phyloP scores from a whole-genome alignment of 2,797 vertebrate species.

The Varecia variegata region DNA sequence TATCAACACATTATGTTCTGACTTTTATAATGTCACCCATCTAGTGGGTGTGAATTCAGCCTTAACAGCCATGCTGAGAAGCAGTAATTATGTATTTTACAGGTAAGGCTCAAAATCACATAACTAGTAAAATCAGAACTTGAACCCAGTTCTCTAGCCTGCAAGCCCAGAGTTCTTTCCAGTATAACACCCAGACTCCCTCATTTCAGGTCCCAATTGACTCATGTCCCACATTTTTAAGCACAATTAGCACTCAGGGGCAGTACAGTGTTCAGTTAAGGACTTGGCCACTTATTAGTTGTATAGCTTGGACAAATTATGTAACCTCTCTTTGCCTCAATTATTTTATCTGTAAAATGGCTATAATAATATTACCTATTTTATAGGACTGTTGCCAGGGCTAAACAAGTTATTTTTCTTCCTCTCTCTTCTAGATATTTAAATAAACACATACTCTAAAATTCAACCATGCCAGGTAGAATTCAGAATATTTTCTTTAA shows the following conservation, averaged over 20 bases:
- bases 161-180: background rate
- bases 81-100: background rate
- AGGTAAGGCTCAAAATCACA: background rate
- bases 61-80: background rate
- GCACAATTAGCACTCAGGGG: background rate
- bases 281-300: background rate
- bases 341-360: background rate
- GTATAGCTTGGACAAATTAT: background rate
- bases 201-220: background rate
- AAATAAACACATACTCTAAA: background rate
- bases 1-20: background rate
- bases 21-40: background rate
- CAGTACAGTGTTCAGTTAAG: background rate
- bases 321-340: background rate
- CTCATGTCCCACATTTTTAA: background rate
- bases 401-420: background rate
- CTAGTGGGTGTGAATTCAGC: background rate
- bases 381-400: background rate
- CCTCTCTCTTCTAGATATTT: background rate
- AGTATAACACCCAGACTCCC: too few species aligned
- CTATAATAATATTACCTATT: background rate
- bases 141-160: background rate
- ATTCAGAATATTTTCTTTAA: background rate
- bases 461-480: constrained; percentile 16
- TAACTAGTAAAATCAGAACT: background rate